A percentile compares a stretch with the other conserved stretches of the same genome.
Evolutionary conservation across 2,113 vertebrate genomes (phyloP).

Genomic region (Grus americana): DNA sequence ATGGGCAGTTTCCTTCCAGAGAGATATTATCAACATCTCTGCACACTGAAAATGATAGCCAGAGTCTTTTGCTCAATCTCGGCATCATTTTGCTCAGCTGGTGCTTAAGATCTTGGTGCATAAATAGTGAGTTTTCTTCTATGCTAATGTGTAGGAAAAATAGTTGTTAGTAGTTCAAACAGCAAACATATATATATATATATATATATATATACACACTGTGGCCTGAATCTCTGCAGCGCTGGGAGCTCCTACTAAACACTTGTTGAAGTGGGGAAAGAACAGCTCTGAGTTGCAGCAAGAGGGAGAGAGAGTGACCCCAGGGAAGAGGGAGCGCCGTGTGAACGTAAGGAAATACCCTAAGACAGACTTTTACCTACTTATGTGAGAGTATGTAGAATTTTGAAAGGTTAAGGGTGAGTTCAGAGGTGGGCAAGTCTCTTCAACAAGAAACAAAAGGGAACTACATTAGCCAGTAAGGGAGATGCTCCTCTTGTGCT

Average conservation of each 20-base stretch:
- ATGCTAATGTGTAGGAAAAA: background rate
- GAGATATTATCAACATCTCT: background rate
- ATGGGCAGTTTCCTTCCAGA: background rate
- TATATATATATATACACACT: no score
- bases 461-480: accelerated
- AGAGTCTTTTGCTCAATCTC: background rate
- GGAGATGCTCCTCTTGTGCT: background rate
- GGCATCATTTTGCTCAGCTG: background rate
- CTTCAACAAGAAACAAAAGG: background rate
- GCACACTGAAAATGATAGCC: background rate
- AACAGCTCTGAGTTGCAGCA: background rate
- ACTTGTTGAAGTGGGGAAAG: background rate
- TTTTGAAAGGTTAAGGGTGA: background rate
- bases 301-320: background rate
- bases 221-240: background rate
- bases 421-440: background rate
- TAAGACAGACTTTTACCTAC: background rate
- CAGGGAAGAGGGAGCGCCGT: accelerated
- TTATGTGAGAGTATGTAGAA: background rate
- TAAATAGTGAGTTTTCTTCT: background rate
- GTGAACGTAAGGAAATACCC: background rate
- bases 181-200: background rate
- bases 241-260: background rate
- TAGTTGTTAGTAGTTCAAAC: background rate
- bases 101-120: background rate